phyloP scores from a whole-genome alignment of 1,140 invertebrate genomes.

The Parapsyche elsis region DNA sequence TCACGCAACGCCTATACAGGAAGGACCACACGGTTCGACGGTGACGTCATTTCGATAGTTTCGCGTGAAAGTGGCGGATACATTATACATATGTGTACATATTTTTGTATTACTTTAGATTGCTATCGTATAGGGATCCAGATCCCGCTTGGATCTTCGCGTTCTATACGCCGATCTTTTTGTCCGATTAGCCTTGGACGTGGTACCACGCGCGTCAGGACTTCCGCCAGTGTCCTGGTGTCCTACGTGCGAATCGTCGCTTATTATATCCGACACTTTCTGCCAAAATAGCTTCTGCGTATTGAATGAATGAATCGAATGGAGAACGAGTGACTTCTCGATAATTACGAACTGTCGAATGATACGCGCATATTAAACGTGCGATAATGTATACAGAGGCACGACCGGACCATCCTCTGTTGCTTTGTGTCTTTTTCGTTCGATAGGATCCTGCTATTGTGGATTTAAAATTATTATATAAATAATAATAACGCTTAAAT shows the following conservation, averaged over 20 bases:
- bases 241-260: background rate
- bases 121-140: background rate
- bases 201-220: background rate
- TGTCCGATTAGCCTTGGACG: constrained; percentile 7
- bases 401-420: no score
- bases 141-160: background rate
- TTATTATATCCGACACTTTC: constrained; percentile 11
- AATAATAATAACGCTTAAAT: no score
- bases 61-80: background rate
- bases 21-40: background rate
- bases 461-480: no score
- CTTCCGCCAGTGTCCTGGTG: background rate
- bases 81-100: no score
- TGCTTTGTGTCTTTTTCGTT: no score
- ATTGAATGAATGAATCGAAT: constrained; percentile 13
- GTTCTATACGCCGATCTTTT: background rate
- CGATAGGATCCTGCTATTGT: no score
- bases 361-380: background rate
- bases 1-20: background rate
- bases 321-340: background rate
- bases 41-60: background rate
- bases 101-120: background rate
- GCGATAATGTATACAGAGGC: background rate
- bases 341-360: background rate
- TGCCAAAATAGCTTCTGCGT: constrained; percentile 18